Conservation (phyloP, 1,140 invertebrate genomes). For the Wasmannia auropunctata region DNA sequence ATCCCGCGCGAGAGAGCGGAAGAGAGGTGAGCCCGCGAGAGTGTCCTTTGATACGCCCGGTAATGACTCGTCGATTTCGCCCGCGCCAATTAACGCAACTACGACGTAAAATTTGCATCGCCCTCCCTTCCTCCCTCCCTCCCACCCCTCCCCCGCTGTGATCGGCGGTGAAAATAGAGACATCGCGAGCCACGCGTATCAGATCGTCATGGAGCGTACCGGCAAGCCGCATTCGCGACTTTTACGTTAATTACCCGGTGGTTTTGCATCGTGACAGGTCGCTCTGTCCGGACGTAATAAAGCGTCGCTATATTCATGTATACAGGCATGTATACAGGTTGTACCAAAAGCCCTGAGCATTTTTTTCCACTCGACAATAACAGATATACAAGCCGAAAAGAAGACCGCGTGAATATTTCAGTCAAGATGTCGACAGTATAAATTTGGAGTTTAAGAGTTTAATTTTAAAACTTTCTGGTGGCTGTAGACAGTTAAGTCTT, state of each 20-base stretch:
- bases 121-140: no score
- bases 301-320: neutral
- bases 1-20: neutral
- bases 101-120: conserved; percentile 23
- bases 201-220: conserved; percentile 11
- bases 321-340: conserved; percentile 40
- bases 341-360: neutral
- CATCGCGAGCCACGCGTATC: conserved; percentile 36
- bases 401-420: neutral
- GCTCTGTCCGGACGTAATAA: conserved; percentile 45
- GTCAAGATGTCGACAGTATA: no score
- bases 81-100: conserved; percentile 40
- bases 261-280: conserved; percentile 52
- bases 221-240: conserved; percentile 30
- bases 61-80: conserved; percentile 51
- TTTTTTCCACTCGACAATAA: neutral
- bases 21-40: neutral
- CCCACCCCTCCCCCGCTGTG: no score
- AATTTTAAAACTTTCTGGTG: neutral
- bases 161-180: conserved; percentile 30
- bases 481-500: no score
- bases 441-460: neutral
- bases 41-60: conserved; percentile 20
- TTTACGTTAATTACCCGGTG: conserved; percentile 53
- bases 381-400: neutral